These are phyloP conservation scores for Cerceris rybyensis DNA, from an alignment of 2,888 invertebrate species.

Conservation along the genomic window DNA sequence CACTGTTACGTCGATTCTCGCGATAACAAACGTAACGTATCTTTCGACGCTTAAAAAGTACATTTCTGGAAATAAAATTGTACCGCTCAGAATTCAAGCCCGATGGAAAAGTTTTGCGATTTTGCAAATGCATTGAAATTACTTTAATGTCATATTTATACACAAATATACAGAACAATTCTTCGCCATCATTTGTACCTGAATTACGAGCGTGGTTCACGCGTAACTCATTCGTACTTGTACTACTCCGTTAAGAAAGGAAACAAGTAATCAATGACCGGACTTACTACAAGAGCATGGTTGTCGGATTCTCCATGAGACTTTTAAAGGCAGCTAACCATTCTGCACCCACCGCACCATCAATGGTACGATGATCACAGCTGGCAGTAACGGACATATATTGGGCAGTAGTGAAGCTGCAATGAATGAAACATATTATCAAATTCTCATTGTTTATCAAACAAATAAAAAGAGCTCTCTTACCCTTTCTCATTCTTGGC, in stretches of 20 bases:
- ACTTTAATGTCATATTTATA: slow-evolving; percentile 45
- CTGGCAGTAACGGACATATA: slow-evolving; percentile 96
- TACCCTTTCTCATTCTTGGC: slow-evolving; percentile 91
- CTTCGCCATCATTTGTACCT: slow-evolving; percentile 33
- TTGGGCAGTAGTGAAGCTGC: slow-evolving; percentile 88
- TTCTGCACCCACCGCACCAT: slow-evolving; percentile 98
- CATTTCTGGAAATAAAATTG: slow-evolving; percentile 40
- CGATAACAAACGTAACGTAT: not conserved
- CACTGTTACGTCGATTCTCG: not conserved
- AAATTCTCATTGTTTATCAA: not conserved
- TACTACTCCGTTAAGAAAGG: slow-evolving; percentile 23
- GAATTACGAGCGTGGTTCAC: slow-evolving; percentile 26
- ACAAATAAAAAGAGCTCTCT: slow-evolving; percentile 64
- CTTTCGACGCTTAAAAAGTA: slow-evolving; percentile 3
- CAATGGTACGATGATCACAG: slow-evolving; percentile 98
- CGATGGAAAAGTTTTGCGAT: slow-evolving; percentile 6
- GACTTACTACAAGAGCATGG: slow-evolving; percentile 91
- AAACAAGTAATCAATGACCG: slow-evolving; percentile 4
- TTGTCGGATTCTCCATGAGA: slow-evolving; percentile 94
- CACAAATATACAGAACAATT: slow-evolving; percentile 54
- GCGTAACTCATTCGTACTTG: slow-evolving; percentile 28
- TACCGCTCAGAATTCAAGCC: slow-evolving; percentile 11
- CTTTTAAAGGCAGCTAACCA: slow-evolving; percentile 96
- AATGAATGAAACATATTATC: not conserved
- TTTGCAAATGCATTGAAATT: slow-evolving; percentile 45